phyloP scores from a whole-genome alignment of 2,888 invertebrate species.

The Teleiodes luculella region DNA sequence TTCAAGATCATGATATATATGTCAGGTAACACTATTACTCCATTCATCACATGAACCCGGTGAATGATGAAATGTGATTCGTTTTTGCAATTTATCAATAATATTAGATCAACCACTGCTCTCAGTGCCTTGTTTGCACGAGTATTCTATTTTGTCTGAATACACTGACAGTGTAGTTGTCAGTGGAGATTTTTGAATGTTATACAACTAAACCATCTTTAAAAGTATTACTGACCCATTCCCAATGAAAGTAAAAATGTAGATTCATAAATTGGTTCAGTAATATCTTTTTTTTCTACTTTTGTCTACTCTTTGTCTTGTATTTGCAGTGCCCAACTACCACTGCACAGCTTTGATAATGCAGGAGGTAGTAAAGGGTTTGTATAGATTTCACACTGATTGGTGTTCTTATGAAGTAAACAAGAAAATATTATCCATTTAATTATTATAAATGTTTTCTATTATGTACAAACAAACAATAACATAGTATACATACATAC shows the following conservation, averaged over 20 bases:
- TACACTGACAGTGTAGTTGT: too few species aligned
- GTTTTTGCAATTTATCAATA: too few species aligned
- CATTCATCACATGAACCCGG: conserved; percentile 19
- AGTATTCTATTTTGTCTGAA: too few species aligned
- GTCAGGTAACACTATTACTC: conserved; percentile 84
- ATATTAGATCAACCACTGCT: too few species aligned
- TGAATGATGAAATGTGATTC: not conserved
- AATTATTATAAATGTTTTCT: too few species aligned
- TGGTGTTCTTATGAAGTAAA: too few species aligned
- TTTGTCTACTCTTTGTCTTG: conserved; percentile 1
- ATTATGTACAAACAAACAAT: too few species aligned
- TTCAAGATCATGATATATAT: conserved; percentile 85
- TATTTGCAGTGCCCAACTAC: conserved; percentile 36
- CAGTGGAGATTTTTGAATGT: too few species aligned
- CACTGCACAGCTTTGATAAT: conserved; percentile 26
- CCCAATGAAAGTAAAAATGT: not conserved
- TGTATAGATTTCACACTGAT: conserved; percentile 6
- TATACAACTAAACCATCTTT: not conserved
- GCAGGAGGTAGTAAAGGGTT: conserved; percentile 22
- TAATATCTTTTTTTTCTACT: not conserved
- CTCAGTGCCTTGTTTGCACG: too few species aligned
- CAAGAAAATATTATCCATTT: too few species aligned
- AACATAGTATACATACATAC: too few species aligned
- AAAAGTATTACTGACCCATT: not conserved
- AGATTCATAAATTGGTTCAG: not conserved